A percentile compares a stretch with the other conserved stretches of the same genome.
These are phyloP conservation scores for Branchellion lobata DNA, from an alignment of 2,888 invertebrate species.

Conservation along the genomic window DNA sequence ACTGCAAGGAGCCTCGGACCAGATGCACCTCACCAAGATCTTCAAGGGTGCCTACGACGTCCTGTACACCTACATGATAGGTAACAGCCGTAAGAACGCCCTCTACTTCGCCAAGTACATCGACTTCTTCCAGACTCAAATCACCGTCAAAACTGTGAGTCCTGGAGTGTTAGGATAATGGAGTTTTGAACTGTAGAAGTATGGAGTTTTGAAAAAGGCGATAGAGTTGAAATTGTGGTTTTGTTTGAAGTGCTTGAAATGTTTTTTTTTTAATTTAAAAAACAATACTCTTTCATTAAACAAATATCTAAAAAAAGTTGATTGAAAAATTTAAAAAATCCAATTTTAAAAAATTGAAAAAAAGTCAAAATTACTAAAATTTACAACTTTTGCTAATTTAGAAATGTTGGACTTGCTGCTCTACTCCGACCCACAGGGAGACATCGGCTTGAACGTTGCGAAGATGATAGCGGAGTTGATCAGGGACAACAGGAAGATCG, in stretches of 20 bases:
- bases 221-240: no score
- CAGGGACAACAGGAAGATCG: conserved; percentile 61
- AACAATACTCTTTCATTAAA: no score
- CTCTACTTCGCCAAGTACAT: conserved; percentile 56
- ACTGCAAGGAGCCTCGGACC: conserved; percentile 50
- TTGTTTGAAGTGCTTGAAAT: no score
- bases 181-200: background rate
- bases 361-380: no score
- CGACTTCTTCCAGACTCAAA: conserved; percentile 55
- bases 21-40: conserved; percentile 48
- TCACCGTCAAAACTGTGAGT: conserved; percentile 53
- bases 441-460: conserved; percentile 61
- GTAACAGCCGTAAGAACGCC: conserved; percentile 55
- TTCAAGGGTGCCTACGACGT: conserved; percentile 53
- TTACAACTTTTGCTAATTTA: no score
- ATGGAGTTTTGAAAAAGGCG: background rate
- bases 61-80: conserved; percentile 54
- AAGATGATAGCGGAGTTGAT: conserved; percentile 62
- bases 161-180: no score
- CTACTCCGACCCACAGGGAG: conserved; percentile 57
- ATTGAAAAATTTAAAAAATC: no score
- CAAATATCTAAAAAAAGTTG: no score
- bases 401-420: no score
- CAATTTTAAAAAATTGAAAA: no score
- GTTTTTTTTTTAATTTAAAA: no score